Evolutionary conservation across 2,888 invertebrate species (phyloP), one percentile per base, ranked within the genome.

Genomic region (Neocrepidodera transversa): DNA sequence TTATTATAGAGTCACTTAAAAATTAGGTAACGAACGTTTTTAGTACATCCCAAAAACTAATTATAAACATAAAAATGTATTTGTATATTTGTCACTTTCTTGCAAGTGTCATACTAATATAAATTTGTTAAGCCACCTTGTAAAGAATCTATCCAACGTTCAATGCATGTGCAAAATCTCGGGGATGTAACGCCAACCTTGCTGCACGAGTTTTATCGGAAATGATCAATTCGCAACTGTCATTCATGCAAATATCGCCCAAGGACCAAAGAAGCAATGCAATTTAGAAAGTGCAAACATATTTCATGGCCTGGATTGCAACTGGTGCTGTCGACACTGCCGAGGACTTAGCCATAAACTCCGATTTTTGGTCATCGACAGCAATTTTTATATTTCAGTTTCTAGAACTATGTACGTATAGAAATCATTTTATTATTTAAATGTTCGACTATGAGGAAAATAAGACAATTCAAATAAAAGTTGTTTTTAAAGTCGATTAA

Each of bases 151-250:
- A n/a, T 20, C 1, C 36, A 16, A n/a, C 38, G 35, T 23, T 36
- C 13, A 38, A n/a, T n/a, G 26, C 20, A 26, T 38, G 26, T 38
- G 30, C n/a, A 47, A 23, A 23, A 23, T 23, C 20, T 30, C 36
- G 16, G 35, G 38, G 16, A 38, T 36, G 36, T 38, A 38, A 36
- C 20, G 13, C 36, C 20, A 20, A 38, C 36, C 23, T 36, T 50
- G 16, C 23, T 23, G 26, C 36, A 23, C 8, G 35, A 43, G 17
- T 53, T 43, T 53, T 18, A 43, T 43, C 43, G 53, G 35, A 53
- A 43, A 53, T 53, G 53, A 53, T 53, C 53, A 53, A 53, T 53
- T 42, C 53, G 43, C 43, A 43, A 53, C 20, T 53, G 53, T 53
- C 53, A 43, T 53, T 30, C 32, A 53, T 53, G 53, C 43, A 53